These are phyloP conservation scores for Seriola aureovittata DNA, from an alignment of 2,113 vertebrate species.

Conservation along the genomic window DNA sequence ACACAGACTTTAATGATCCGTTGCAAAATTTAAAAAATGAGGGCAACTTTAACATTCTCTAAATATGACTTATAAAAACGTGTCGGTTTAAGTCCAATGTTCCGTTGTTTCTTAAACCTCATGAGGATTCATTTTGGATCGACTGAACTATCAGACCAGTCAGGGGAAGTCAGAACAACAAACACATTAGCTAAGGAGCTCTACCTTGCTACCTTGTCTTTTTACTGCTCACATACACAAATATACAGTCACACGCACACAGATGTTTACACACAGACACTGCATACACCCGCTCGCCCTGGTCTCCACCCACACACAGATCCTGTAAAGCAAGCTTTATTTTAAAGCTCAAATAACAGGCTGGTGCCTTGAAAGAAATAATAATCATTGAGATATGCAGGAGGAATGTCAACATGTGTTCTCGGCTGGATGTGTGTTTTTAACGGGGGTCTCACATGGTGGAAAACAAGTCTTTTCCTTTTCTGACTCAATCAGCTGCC, in stretches of 20 bases:
- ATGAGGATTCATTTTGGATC: no score
- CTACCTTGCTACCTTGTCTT: not conserved
- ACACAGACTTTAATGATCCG: not conserved
- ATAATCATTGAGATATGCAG: constrained; percentile 75
- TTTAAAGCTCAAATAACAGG: constrained; percentile 75
- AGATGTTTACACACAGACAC: constrained; percentile 42
- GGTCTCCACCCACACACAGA: constrained; percentile 37
- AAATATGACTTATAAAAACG: not conserved
- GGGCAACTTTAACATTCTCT: not conserved
- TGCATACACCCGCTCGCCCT: constrained; percentile 22
- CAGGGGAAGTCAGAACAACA: not conserved
- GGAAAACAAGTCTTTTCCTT: constrained; percentile 61
- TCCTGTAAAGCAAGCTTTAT: constrained; percentile 67
- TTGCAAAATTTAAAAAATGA: not conserved
- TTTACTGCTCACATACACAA: constrained; percentile 29
- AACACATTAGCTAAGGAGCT: not conserved
- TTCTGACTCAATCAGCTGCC: constrained; percentile 43
- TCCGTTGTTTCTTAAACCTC: no score
- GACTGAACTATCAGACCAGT: not conserved
- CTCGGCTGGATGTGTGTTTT: constrained; percentile 62
- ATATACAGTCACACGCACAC: constrained; percentile 32
- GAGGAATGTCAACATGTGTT: constrained; percentile 77
- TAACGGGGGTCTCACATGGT: constrained; percentile 43
- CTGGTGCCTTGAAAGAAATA: constrained; percentile 64
- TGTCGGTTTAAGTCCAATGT: no score